Evolutionary conservation across 1,140 invertebrate species (phyloP), one percentile per base, ranked within the genome.

Genomic region (Papilio glaucus): DNA sequence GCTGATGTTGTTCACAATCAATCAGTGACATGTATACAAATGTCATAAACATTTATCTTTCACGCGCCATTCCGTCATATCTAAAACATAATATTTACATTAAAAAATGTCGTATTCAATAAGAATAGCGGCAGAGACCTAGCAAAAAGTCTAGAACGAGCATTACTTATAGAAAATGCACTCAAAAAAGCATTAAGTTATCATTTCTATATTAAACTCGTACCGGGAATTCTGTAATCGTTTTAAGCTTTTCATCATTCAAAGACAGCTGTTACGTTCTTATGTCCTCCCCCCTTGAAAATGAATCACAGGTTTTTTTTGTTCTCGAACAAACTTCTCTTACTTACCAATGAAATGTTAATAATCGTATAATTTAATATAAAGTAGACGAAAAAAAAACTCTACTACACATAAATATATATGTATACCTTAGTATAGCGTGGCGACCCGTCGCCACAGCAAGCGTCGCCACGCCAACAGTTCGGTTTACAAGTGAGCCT

Each of bases 211-310:
- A 90, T 91, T 88, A 90, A 91, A 91, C 76, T 86, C 84, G 81
- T 85, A 87, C 74, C 63, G 80, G 71, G 82, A 83, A 82, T 85
- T 80, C 78, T 87, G 85, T 90, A 91, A 91, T 91, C 89, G 88
- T 85, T 87, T 91, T 89, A 90, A 90, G 88, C 87, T 86, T 90
- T 90, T 86, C 89, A 89, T 87, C 89, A 85, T 87, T 89, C 85
- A 85, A 76, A 61, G 81, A 80, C 89, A 91, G 82, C 86, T 90
- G 89, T 86, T 85, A 81, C 87, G 78, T 72, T 41, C 63, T 53
- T 67, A n/a, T n/a, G n/a, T n/a, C n/a, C n/a, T 70, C 77, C 74
- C 72, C 84, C 82, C 83, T 79, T 77, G 78, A 61, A 65, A 69
- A 83, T 77, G 82, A 81, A 75, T 81, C 81, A 76, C 73, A 76